phyloP scores from a whole-genome alignment of 2,888 invertebrate species.

The Lepidonotus clava region DNA sequence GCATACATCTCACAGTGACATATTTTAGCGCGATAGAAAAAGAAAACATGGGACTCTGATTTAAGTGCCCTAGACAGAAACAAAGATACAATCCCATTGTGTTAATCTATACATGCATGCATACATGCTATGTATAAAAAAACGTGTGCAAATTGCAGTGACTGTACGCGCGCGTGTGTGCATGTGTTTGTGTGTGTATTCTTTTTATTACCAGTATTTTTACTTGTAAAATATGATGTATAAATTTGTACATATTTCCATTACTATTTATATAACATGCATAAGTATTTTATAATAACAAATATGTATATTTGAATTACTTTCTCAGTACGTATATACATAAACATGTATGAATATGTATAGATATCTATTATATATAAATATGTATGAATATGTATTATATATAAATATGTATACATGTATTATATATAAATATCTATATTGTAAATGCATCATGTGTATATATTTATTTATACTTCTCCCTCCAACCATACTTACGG shows the following conservation, averaged over 20 bases:
- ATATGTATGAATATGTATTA: conserved; percentile 19
- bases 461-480: background rate
- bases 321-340: conserved; percentile 4
- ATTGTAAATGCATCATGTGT: background rate
- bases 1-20: too few species aligned
- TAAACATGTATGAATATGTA: conserved; percentile 6
- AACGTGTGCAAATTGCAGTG: background rate
- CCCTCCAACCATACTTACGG: background rate
- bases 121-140: background rate
- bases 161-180: background rate
- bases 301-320: too few species aligned
- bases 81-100: too few species aligned
- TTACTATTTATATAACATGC: too few species aligned
- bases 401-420: conserved; percentile 10
- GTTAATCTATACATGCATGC: background rate
- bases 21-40: too few species aligned
- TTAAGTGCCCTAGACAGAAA: too few species aligned
- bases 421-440: background rate
- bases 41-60: too few species aligned
- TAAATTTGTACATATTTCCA: too few species aligned
- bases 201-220: too few species aligned
- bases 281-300: too few species aligned
- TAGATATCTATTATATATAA: conserved; percentile 10
- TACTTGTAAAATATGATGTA: too few species aligned
- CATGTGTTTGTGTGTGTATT: conserved; percentile 16